Evolutionary conservation across 2,797 vertebrate genomes (phyloP).

Genomic region (Hippocampus kuda): DNA sequence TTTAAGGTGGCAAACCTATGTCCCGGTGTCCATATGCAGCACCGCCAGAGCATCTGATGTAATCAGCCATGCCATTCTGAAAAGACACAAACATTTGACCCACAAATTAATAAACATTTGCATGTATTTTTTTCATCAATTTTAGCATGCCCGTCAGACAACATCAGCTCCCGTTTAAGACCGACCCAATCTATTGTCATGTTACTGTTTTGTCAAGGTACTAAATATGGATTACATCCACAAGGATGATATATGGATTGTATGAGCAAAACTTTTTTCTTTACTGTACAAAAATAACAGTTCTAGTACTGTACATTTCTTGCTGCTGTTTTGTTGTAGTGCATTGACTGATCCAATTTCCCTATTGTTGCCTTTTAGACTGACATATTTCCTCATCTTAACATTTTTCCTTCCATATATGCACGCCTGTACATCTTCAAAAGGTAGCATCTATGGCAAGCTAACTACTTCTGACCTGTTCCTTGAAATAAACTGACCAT

Average conservation of each 20-base stretch:
- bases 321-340: constrained; percentile 15
- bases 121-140: background rate
- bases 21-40: background rate
- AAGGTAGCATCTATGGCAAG: constrained; percentile 6
- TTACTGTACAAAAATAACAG: constrained; percentile 16
- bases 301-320: constrained; percentile 17
- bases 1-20: background rate
- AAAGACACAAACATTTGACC: background rate
- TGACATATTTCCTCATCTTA: constrained; percentile 11
- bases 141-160: background rate
- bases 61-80: background rate
- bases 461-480: constrained; percentile 13
- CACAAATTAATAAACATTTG: background rate
- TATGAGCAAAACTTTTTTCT: background rate
- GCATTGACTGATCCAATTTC: constrained; percentile 16
- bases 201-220: constrained; percentile 14
- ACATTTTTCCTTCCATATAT: background rate
- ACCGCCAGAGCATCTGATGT: background rate
- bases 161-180: background rate
- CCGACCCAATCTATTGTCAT: background rate
- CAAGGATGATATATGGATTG: background rate
- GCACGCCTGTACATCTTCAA: constrained; percentile 27
- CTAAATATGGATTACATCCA: constrained; percentile 3
- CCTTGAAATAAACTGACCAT: constrained; percentile 30
- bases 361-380: constrained; percentile 16